These are phyloP conservation scores for Monarcha castaneiventris DNA, from an alignment of 2,113 vertebrate species.

Conservation along the genomic window DNA sequence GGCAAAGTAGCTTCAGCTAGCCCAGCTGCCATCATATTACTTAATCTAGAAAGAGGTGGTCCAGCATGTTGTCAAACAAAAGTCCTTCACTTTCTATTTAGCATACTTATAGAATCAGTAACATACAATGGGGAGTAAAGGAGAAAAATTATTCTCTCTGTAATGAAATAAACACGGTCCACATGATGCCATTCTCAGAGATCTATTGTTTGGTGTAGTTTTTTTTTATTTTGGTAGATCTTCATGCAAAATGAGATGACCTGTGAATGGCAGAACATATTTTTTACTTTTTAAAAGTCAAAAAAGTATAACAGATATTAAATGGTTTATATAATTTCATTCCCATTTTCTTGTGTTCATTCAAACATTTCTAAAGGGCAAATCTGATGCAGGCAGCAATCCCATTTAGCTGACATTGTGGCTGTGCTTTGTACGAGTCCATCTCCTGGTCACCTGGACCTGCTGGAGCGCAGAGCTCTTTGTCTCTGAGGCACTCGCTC, in stretches of 20 bases:
- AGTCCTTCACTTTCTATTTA: not conserved
- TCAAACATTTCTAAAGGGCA: not conserved
- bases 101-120: not conserved
- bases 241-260: not conserved
- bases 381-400: not conserved
- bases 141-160: not conserved
- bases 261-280: not conserved
- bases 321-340: not conserved
- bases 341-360: not conserved
- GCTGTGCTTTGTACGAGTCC: not conserved
- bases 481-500: not conserved
- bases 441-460: not conserved
- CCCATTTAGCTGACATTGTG: not conserved
- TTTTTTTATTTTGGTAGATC: not conserved
- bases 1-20: not conserved
- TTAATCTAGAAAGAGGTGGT: not conserved
- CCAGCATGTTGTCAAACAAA: not conserved
- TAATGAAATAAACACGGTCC: not conserved
- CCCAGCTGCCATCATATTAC: not conserved
- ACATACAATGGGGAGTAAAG: not conserved
- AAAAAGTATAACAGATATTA: not conserved
- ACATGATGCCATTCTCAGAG: not conserved
- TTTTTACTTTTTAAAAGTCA: not conserved
- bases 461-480: not conserved
- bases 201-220: not conserved